Evolutionary conservation across 2,888 invertebrate species (phyloP).

Genomic region (Oscheius sp.): DNA sequence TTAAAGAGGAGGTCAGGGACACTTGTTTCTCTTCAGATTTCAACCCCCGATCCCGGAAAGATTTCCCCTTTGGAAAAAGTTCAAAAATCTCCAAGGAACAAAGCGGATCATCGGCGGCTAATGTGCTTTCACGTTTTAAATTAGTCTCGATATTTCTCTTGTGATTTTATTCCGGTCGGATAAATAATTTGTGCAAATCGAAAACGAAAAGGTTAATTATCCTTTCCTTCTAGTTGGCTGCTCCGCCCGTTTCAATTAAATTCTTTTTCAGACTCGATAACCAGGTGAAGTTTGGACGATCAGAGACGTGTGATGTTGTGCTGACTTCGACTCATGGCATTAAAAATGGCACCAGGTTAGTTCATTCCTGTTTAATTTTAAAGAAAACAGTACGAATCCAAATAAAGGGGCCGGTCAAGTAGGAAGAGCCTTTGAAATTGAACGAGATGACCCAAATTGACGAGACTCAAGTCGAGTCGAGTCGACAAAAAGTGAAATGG

Average conservation of each 20-base stretch:
- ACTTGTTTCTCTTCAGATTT: background rate
- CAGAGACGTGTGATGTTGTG: constrained; percentile 67
- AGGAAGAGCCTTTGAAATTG: too few species aligned
- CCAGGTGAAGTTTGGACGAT: constrained; percentile 64
- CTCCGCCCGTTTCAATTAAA: background rate
- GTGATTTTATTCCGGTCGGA: background rate
- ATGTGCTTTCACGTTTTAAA: background rate
- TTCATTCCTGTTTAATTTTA: background rate
- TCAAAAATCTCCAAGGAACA: too few species aligned
- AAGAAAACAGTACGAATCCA: too few species aligned
- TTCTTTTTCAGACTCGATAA: constrained; percentile 45
- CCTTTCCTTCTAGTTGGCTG: too few species aligned
- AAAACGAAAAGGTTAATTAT: too few species aligned
- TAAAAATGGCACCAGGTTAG: constrained; percentile 5
- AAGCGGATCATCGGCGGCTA: background rate
- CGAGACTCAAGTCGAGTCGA: too few species aligned
- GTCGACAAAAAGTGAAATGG: too few species aligned
- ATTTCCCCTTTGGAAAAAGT: too few species aligned
- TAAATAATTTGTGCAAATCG: background rate
- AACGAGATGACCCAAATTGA: too few species aligned
- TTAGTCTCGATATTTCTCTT: background rate
- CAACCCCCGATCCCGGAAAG: too few species aligned
- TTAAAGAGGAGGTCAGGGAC: background rate
- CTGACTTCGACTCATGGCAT: constrained; percentile 69
- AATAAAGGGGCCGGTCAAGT: too few species aligned